Conservation (phyloP, 2,797 vertebrate genomes). For the Rhadinocentrus ornatus region DNA sequence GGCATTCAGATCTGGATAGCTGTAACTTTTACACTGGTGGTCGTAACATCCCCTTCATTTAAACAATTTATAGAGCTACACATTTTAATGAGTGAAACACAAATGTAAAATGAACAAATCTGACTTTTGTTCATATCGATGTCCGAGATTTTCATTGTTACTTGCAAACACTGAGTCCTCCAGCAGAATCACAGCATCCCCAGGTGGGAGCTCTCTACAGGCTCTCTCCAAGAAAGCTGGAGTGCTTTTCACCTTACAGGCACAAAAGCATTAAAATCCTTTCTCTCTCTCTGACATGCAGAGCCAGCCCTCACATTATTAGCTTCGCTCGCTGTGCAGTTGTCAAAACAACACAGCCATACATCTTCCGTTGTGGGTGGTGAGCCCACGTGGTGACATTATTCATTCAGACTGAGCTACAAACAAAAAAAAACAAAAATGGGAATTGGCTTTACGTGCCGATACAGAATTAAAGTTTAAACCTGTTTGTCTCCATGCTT, state of each 20-base stretch:
- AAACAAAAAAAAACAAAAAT: neutral
- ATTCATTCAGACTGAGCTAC: slow-evolving; percentile 21
- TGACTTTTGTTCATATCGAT: neutral
- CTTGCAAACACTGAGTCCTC: neutral
- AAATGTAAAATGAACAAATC: neutral
- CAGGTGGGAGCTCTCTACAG: slow-evolving; percentile 1
- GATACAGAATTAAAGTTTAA: slow-evolving; percentile 6
- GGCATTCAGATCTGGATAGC: neutral
- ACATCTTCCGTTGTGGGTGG: slow-evolving; percentile 2
- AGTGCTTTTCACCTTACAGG: slow-evolving; percentile 1
- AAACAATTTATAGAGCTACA: neutral
- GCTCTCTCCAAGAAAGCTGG: neutral
- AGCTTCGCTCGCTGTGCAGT: slow-evolving; percentile 9
- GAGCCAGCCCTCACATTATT: slow-evolving; percentile 2
- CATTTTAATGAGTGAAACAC: neutral
- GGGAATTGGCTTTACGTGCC: slow-evolving; percentile 26
- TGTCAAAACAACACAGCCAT: slow-evolving; percentile 13
- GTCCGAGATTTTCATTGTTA: neutral
- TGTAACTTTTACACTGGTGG: too few relatives aligned
- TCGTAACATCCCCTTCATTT: neutral
- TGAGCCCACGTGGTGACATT: slow-evolving; percentile 4
- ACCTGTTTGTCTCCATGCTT: neutral
- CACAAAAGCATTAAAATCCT: neutral
- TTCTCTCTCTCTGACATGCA: slow-evolving; percentile 6
- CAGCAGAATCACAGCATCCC: slow-evolving; percentile 1